These are phyloP conservation scores for Diglossa brunneiventris DNA, from an alignment of 2,113 vertebrate species.

Conservation along the genomic window DNA sequence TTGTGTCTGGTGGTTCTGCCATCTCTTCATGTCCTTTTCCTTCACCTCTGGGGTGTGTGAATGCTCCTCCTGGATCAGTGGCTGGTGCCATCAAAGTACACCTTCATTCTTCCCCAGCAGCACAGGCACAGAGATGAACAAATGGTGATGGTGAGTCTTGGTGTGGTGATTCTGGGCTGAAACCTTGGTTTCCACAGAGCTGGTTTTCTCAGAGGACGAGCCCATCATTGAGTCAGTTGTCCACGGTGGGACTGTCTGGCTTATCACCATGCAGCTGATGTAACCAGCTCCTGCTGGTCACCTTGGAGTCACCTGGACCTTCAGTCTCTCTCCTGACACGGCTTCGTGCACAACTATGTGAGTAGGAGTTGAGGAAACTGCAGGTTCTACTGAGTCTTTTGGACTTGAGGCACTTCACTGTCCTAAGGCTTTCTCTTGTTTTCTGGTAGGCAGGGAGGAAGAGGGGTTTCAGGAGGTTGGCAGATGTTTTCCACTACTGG, in stretches of 20 bases:
- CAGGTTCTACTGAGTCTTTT: neutral
- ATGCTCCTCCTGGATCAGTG: neutral
- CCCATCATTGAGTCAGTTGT: neutral
- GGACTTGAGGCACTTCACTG: neutral
- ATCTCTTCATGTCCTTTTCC: neutral
- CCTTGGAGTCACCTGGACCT: neutral
- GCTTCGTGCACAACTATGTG: rapidly evolving
- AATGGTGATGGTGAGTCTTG: neutral
- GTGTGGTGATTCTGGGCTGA: neutral
- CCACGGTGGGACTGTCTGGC: neutral
- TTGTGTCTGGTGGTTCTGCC: neutral
- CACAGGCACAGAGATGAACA: neutral
- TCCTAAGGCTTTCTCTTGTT: neutral
- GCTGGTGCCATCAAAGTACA: neutral
- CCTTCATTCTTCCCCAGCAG: neutral
- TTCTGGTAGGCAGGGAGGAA: neutral
- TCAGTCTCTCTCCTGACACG: neutral
- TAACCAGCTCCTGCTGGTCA: conserved; percentile 5
- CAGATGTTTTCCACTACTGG: neutral
- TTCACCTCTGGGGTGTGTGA: neutral
- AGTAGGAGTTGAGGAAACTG: neutral
- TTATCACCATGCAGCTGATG: neutral
- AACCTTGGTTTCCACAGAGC: neutral
- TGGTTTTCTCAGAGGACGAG: neutral
- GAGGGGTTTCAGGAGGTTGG: neutral